These are phyloP conservation scores for Drosophila flavopinicola DNA, from an alignment of 2,888 invertebrate genomes.

Conservation along the genomic window DNA sequence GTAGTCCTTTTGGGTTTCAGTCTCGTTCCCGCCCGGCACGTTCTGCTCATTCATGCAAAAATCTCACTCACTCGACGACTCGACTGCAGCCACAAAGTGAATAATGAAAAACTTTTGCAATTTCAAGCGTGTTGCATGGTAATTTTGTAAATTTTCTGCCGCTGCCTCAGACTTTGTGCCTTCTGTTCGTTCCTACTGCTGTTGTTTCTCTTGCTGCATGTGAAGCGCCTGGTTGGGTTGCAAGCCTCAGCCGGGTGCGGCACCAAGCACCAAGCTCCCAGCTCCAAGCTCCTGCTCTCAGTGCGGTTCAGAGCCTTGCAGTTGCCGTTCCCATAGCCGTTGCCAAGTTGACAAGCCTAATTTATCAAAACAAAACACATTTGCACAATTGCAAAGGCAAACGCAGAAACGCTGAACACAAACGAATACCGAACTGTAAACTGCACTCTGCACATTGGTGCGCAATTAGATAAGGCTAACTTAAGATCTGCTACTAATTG, in stretches of 20 bases:
- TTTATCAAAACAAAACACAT: conserved; percentile 82
- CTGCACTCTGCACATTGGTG: conserved; percentile 57
- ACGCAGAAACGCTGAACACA: conserved; percentile 67
- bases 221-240: conserved; percentile 35
- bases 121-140: conserved; percentile 81
- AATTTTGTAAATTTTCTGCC: conserved; percentile 76
- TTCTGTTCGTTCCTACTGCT: conserved; percentile 1
- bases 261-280: background rate
- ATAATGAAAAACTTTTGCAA: conserved; percentile 82
- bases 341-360: conserved; percentile 82
- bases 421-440: conserved; percentile 58
- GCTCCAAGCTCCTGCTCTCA: conserved; percentile 16
- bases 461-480: conserved; percentile 1
- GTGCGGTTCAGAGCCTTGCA: conserved; percentile 62
- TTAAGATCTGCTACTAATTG: conserved; percentile 1
- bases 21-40: conserved; percentile 55
- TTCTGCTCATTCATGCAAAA: conserved; percentile 80
- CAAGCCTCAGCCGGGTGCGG: conserved; percentile 43
- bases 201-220: conserved; percentile 36
- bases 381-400: conserved; percentile 80
- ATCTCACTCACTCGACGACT: conserved; percentile 80
- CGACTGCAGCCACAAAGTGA: conserved; percentile 81
- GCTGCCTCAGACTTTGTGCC: conserved; percentile 47
- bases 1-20: conserved; percentile 15
- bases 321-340: conserved; percentile 46